Percentiles rank a stretch among this genome's conserved stretches.
These are phyloP conservation scores for Anguilla marmorata DNA, from an alignment of 2,797 vertebrate genomes.

Conservation along the genomic window DNA sequence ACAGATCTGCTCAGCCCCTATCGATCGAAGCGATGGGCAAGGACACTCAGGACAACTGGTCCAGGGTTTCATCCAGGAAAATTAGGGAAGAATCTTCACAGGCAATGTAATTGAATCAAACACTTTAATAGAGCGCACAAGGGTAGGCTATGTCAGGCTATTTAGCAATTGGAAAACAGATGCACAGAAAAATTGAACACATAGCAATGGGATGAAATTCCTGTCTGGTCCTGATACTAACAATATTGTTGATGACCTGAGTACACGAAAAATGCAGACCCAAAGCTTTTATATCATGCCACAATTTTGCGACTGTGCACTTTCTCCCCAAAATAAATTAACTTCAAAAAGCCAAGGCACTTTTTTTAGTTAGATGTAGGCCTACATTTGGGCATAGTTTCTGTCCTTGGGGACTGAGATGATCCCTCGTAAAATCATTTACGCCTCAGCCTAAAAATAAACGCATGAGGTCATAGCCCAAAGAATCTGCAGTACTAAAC, in stretches of 20 bases:
- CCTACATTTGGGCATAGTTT: background rate
- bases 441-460: conserved; percentile 46
- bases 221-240: conserved; percentile 7
- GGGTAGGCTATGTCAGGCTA: conserved; percentile 25
- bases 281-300: background rate
- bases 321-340: background rate
- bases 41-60: conserved; percentile 66
- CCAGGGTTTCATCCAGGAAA: conserved; percentile 54
- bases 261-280: background rate
- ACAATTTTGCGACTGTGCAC: background rate
- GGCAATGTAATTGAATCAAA: conserved; percentile 58
- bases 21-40: conserved; percentile 68
- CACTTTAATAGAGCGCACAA: conserved; percentile 38
- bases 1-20: conserved; percentile 64
- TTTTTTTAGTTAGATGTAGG: background rate
- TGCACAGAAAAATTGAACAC: conserved; percentile 7
- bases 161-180: conserved; percentile 36
- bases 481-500: conserved; percentile 37
- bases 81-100: conserved; percentile 43
- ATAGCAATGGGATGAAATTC: background rate
- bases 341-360: background rate
- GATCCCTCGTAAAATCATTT: conserved; percentile 48
- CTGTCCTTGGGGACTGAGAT: background rate
- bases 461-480: conserved; percentile 38
- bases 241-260: background rate